Percentiles rank a stretch among this genome's conserved stretches.
phyloP scores from a whole-genome alignment of 2,888 invertebrate species.

The Drepana falcataria region DNA sequence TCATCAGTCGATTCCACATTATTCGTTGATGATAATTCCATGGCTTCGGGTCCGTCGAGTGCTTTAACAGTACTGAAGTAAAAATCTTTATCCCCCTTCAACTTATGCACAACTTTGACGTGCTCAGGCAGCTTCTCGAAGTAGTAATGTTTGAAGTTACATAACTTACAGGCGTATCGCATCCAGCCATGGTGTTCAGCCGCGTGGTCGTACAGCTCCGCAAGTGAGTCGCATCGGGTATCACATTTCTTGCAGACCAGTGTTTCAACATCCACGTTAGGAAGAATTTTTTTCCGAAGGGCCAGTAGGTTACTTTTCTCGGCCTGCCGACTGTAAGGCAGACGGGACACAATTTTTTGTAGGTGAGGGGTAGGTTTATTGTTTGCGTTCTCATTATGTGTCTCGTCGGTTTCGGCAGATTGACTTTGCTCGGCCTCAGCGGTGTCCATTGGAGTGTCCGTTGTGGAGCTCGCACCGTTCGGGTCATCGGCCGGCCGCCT shows the following conservation, averaged over 20 bases:
- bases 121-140: conserved; percentile 83
- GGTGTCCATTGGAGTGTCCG: too few relatives aligned
- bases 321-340: conserved; percentile 55
- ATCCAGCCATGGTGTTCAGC: conserved; percentile 84
- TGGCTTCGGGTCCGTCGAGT: conserved; percentile 60
- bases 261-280: conserved; percentile 58
- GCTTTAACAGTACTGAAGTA: conserved; percentile 70
- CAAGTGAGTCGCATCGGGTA: conserved; percentile 60
- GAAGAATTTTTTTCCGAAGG: conserved; percentile 50
- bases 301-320: conserved; percentile 62
- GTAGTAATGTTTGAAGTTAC: conserved; percentile 83
- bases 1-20: conserved; percentile 38
- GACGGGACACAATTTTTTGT: conserved; percentile 27
- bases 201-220: conserved; percentile 80
- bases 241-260: conserved; percentile 77
- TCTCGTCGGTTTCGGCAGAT: conserved; percentile 33
- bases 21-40: conserved; percentile 28
- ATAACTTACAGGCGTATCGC: conserved; percentile 86
- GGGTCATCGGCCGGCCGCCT: too few relatives aligned
- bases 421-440: too few relatives aligned
- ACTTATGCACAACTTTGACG: conserved; percentile 80
- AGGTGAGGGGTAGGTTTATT: conserved; percentile 2
- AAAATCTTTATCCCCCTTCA: conserved; percentile 76
- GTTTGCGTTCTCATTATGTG: conserved; percentile 8
- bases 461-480: too few relatives aligned